Base-by-base conservation (phyloP, 2,888 invertebrate genomes). In the Polydrusus cervinus region DNA sequence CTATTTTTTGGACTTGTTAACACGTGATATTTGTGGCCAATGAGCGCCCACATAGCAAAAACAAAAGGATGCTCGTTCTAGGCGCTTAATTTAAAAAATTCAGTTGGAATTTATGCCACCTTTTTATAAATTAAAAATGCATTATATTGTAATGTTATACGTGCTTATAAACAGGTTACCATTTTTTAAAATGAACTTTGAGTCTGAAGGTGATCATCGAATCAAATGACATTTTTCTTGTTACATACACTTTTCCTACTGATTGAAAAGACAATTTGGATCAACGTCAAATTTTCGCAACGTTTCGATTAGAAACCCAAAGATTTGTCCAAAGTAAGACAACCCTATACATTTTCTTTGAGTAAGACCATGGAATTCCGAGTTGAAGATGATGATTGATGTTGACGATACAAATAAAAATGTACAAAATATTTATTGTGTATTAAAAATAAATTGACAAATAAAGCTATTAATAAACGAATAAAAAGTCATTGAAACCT, bases 31-130 rank as follows among this genome's bases (percentile, higher is more conserved):
- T 18, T 18, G 8, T 38, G 11, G 11, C 57, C 57, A 60, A 60
- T 60, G 16, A 13, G 10, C 1, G 1, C 8, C 8, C 9, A 38
- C 1, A 16, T 11, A 9, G 0, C 9, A 16, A 60, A 16, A 60
- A 60, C 55, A 55, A 60, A 57, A 38, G 30, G 38, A 16, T 60
- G 14, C 1, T 1, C 16, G 16, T 47, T 34, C 16, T 16, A 18
- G 57, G 57, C 57, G 57, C 57, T 60, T 16, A 60, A 60, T 60
- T 60, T 60, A 38, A 60, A 60, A 60, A 34, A 38, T 38, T 10
- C 25, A 25, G 40, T 16, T 11, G 38, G 38, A 38, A 38, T 60
- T 16, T 8, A 38, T 60, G 38, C 38, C 38, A 60, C 38, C 16
- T 16, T 38, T 53, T 25, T 16, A 14, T 16, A 34, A 60, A 38